Evolutionary conservation across 2,113 vertebrate genomes (phyloP).

Genomic region (Paramisgurnus dabryanus): DNA sequence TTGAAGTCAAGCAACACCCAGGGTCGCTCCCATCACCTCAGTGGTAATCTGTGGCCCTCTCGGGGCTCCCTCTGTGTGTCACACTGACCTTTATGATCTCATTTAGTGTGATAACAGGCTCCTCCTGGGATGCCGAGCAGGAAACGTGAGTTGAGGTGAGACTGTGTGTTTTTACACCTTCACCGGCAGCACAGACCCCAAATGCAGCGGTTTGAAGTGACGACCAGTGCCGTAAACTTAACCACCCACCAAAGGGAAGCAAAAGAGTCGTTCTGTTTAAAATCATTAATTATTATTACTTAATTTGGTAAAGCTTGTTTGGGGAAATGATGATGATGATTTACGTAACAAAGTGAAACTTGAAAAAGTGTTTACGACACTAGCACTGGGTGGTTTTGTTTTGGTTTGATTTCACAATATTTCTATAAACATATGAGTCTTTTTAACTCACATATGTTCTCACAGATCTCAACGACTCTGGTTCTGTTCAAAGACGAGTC

Average conservation of each 20-base stretch:
- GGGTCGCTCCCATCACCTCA: constrained; percentile 34
- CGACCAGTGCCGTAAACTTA: background rate
- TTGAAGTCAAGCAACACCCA: constrained; percentile 44
- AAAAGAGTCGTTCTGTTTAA: background rate
- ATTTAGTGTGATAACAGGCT: constrained; percentile 34
- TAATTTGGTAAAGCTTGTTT: constrained; percentile 2
- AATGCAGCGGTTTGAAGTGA: background rate
- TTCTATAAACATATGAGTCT: constrained; percentile 59
- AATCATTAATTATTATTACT: background rate
- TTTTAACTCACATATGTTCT: constrained; percentile 49
- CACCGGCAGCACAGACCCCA: background rate
- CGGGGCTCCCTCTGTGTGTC: constrained; percentile 23
- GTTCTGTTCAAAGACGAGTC: constrained; percentile 23
- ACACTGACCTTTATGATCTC: constrained; percentile 34
- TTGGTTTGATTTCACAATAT: constrained; percentile 60
- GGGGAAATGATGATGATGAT: too few species aligned
- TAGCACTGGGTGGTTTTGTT: constrained; percentile 51
- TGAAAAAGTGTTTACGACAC: background rate
- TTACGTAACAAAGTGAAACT: background rate
- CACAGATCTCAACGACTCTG: constrained; percentile 30
- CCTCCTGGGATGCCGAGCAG: background rate
- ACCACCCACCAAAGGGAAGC: background rate
- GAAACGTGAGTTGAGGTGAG: background rate
- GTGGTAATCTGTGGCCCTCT: constrained; percentile 47
- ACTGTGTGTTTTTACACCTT: too few species aligned